Conservation (phyloP, 2,797 vertebrate species). For the Iguana delicatissima region DNA sequence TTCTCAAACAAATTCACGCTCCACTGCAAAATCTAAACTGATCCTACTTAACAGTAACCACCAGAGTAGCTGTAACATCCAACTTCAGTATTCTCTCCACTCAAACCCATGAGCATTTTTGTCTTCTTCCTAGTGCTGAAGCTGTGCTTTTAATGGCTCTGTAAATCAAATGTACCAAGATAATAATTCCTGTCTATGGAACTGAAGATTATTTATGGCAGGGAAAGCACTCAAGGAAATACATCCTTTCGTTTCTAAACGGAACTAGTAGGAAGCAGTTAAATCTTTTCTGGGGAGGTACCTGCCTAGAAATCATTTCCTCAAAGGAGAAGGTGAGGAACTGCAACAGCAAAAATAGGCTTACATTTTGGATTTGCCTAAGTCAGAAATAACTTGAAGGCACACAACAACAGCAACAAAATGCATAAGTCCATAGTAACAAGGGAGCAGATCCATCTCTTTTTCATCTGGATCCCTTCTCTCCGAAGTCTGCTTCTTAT, state of each 20-base stretch:
- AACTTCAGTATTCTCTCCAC: background rate
- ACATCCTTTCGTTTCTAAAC: slow-evolving; percentile 49
- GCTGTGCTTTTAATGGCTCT: slow-evolving; percentile 58
- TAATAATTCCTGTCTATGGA: slow-evolving; percentile 63
- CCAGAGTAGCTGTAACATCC: background rate
- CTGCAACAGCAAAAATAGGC: slow-evolving; percentile 48
- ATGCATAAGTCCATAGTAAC: background rate
- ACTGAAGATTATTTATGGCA: slow-evolving; percentile 58
- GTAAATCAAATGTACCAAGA: slow-evolving; percentile 59
- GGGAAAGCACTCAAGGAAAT: slow-evolving; percentile 46
- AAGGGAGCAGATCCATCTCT: background rate
- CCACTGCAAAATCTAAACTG: background rate
- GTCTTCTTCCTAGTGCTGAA: slow-evolving; percentile 46
- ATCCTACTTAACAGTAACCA: background rate
- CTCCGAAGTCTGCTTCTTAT: background rate
- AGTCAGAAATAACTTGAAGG: too few species aligned
- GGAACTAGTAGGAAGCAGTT: slow-evolving; percentile 44
- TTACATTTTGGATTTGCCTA: slow-evolving; percentile 40
- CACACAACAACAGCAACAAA: background rate
- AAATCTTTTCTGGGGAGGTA: slow-evolving; percentile 52
- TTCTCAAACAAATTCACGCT: background rate
- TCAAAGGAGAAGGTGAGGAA: slow-evolving; percentile 44
- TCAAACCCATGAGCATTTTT: background rate
- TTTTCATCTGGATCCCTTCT: background rate
- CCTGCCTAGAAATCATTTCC: slow-evolving; percentile 66